Conservation (phyloP, 1,140 invertebrate species). For the Latrodectus geometricus region DNA sequence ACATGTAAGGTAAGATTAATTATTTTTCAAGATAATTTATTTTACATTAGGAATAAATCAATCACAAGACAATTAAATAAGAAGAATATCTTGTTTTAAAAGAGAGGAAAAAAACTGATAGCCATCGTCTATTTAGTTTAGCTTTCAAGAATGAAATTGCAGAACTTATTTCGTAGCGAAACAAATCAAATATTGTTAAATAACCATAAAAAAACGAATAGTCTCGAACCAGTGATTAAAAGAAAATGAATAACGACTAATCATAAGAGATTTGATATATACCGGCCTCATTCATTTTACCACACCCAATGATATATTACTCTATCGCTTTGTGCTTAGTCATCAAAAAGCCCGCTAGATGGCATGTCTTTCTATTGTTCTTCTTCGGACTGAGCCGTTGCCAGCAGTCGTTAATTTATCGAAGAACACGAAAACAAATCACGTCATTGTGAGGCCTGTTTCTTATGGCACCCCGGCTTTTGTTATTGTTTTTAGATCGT, state of each 20-base stretch:
- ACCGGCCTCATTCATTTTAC: constrained; percentile 14
- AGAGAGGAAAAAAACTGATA: no score
- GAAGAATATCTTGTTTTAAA: no score
- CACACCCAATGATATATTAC: constrained; percentile 57
- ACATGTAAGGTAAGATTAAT: no score
- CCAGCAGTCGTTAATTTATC: constrained; percentile 57
- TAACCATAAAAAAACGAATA: constrained; percentile 10
- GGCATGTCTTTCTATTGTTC: constrained; percentile 49
- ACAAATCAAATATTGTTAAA: background rate
- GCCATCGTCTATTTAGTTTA: no score
- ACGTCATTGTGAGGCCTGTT: constrained; percentile 46
- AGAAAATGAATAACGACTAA: constrained; percentile 11
- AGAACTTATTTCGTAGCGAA: background rate
- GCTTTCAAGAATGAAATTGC: background rate
- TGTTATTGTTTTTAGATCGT: constrained; percentile 57
- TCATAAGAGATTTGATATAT: constrained; percentile 38
- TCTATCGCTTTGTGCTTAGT: constrained; percentile 48
- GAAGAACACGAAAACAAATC: constrained; percentile 58
- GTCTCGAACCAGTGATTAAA: constrained; percentile 6
- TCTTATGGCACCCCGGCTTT: constrained; percentile 37
- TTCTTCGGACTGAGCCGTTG: constrained; percentile 35
- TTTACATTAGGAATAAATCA: no score
- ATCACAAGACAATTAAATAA: no score
- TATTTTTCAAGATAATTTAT: no score
- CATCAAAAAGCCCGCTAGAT: constrained; percentile 50